phyloP scores from a whole-genome alignment of 2,113 vertebrate species.

The Trachemys scripta region DNA sequence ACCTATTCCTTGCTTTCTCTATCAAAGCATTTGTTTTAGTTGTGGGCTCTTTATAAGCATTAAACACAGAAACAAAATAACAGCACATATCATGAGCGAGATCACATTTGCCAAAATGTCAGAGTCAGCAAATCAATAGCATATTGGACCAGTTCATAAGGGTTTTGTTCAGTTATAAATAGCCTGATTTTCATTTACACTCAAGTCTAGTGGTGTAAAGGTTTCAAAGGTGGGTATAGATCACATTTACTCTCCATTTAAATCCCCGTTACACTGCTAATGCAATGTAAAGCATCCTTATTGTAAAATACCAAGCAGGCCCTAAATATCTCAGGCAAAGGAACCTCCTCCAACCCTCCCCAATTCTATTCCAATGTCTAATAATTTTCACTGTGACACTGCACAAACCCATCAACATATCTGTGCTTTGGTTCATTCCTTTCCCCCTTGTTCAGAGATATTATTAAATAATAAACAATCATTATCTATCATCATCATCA shows the following conservation, averaged over 20 bases:
- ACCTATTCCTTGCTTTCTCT: neutral
- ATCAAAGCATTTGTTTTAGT: neutral
- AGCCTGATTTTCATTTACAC: neutral
- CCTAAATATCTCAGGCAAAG: neutral
- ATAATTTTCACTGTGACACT: neutral
- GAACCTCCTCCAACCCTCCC: neutral
- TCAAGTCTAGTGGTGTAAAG: neutral
- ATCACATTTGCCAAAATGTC: neutral
- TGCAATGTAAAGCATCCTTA: neutral
- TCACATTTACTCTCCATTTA: neutral
- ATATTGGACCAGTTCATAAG: neutral
- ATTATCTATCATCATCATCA: accelerated
- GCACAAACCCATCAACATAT: neutral
- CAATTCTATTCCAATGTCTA: neutral
- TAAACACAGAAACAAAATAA: neutral
- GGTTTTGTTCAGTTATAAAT: neutral
- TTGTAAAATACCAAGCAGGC: neutral
- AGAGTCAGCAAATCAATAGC: neutral
- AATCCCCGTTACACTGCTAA: neutral
- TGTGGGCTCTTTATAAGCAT: neutral
- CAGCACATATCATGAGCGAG: neutral
- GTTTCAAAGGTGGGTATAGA: neutral
- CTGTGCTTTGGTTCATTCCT: neutral
- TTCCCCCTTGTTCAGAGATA: neutral
- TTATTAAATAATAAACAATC: neutral